Conservation (phyloP, 2,113 vertebrate species). For the Mixornis gularis region DNA sequence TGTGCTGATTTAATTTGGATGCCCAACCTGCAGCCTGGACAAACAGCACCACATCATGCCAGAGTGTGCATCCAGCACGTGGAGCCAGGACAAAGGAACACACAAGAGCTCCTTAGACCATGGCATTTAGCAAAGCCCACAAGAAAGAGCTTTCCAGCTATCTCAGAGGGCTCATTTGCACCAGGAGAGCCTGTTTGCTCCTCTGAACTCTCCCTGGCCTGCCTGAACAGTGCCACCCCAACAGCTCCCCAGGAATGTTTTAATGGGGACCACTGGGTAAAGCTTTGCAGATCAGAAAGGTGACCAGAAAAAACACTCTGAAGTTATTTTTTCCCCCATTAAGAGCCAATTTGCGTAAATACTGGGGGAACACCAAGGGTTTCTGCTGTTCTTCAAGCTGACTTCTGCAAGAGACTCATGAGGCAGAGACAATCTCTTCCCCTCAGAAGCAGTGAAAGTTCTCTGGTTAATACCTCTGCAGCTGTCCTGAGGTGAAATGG, state of each 20-base stretch:
- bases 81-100: not conserved
- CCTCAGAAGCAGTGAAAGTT: not conserved
- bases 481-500: not conserved
- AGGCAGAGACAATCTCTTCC: not conserved
- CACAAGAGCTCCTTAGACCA: not conserved
- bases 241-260: accelerated
- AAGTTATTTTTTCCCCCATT: not conserved
- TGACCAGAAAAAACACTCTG: not conserved
- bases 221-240: not conserved
- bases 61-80: not conserved
- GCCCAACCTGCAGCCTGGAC: not conserved
- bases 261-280: not conserved
- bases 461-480: not conserved
- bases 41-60: not conserved
- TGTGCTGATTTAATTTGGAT: not conserved
- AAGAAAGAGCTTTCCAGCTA: not conserved
- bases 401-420: not conserved
- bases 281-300: not conserved
- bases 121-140: not conserved
- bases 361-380: not conserved
- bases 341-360: not conserved
- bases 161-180: conserved; percentile 4
- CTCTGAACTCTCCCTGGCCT: not conserved
- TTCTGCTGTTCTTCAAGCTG: not conserved
- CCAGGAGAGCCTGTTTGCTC: not conserved